phyloP scores from a whole-genome alignment of 2,888 invertebrate genomes.

The Cephus runcator region DNA sequence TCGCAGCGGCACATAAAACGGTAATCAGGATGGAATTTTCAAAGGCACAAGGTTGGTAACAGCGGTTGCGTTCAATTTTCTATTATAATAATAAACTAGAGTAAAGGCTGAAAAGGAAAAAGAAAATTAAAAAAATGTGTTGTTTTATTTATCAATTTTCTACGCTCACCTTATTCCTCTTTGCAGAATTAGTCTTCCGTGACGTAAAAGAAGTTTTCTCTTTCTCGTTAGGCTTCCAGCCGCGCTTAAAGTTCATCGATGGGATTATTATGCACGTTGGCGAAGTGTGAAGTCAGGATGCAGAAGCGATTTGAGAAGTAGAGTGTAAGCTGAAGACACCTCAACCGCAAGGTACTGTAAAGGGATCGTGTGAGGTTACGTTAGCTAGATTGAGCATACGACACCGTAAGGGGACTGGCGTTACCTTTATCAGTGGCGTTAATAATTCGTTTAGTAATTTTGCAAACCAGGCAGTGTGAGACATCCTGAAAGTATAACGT shows the following conservation, averaged over 20 bases:
- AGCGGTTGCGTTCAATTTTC: neutral
- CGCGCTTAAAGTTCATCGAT: neutral
- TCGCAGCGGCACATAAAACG: neutral
- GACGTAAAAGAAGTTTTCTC: constrained; percentile 19
- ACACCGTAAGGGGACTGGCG: constrained; percentile 6
- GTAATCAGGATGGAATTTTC: neutral
- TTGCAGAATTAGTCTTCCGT: constrained; percentile 11
- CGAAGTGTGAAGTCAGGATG: constrained; percentile 2
- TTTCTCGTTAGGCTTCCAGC: neutral
- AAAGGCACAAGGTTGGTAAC: neutral
- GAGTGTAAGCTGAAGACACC: constrained; percentile 43
- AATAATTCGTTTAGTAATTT: constrained; percentile 62
- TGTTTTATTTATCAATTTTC: neutral
- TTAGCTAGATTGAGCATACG: constrained; percentile 18
- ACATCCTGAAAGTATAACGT: constrained; percentile 48
- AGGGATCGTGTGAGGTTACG: constrained; percentile 14
- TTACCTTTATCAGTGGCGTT: constrained; percentile 57
- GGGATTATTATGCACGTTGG: neutral
- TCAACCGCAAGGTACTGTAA: constrained; percentile 29
- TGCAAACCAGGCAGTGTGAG: constrained; percentile 49
- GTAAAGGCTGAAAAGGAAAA: neutral
- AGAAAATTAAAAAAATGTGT: neutral
- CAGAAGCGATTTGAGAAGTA: constrained; percentile 32
- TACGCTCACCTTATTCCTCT: neutral
- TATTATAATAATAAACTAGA: neutral